Base-by-base conservation (phyloP, 2,797 vertebrate species). In the Todus mexicanus region DNA sequence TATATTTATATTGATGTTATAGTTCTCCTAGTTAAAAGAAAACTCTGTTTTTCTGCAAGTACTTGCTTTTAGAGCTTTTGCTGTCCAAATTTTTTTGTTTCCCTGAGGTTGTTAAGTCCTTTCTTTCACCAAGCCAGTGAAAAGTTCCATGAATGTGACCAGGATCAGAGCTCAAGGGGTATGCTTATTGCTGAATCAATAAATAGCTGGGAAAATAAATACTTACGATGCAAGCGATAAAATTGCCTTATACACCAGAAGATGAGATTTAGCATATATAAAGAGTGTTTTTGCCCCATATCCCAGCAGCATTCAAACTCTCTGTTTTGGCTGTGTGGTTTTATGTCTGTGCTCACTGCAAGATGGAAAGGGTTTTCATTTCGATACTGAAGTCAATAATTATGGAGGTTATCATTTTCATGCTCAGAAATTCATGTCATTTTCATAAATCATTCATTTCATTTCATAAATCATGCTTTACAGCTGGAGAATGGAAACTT, bases 401-500 rank as follows among this genome's bases (percentile, higher is more conserved):
- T 91, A 26, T 80, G 89, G 93, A 96, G 93, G 71, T 94, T 74
- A 53, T 97, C 95, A 84, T 96, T 97, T 94, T 97, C 97, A 90
- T 97, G 92, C 90, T 94, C 97, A 97, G 95, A 89, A 97, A 89
- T 97, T 97, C 96, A 93, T 97, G 94, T 93, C 97, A 96, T 98
- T 95, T 96, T 96, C 97, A 96, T 96, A 95, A 97, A 95, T 97
- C 91, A 42, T 94, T 97, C 97, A 97, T 98, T 92, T 96, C 97
- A 97, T 96, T 94, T 98, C 97, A 98, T 97, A 93, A 90, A 90
- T 97, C 97, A 78, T 97, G 88, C 98, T 97, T 98, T 98, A 87
- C 98, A 98, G 97, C 98, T 98, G 95, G 97, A 98, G 98, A 98
- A 98, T 97, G 97, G 97, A 96, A 97, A 97, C 95, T 94, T 96